Evolutionary conservation across 2,113 vertebrate genomes (phyloP), one percentile per base, ranked within the genome.

Genomic region (Syngnathus floridae): DNA sequence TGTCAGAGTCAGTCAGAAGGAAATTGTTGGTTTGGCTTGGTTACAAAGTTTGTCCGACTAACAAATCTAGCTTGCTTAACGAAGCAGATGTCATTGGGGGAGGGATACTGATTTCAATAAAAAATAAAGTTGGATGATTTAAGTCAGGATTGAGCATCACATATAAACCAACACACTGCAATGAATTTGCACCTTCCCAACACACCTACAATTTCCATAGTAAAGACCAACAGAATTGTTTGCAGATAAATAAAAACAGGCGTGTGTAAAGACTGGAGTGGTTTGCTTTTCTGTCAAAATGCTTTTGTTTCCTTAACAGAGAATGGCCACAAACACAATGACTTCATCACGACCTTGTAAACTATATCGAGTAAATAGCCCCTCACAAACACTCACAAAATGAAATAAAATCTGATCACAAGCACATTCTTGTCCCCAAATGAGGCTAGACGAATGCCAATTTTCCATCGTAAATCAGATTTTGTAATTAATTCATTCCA

Each of bases 381-480:
- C 72, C 59, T 59, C 72, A 66, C 65, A 73, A 65, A 40, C 64
- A 74, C 70, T 73, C 66, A 75, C 74, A 79, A 78, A 83, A 76
- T 73, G 68, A 74, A 61, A 54, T 64, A 56, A 45, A 62, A 57
- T 67, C 65, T 77, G 71, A 72, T 80, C 69, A 67, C 7, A 78
- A 77, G 67, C 64, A 81, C 73, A 78, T 82, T 85, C 70, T 68
- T 75, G 48, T 72, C 59, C 81, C 78, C 72, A 77, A 86, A 79
- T 67, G 64, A 71, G 58, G 40, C 54, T 62, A 69, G 72, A 69
- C 57, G 5, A 72, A 11, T 14, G 62, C 72, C 72, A 82, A 84
- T 72, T 82, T 88, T 86, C 73, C 77, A 81, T 78, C 85, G 72
- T 75, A 82, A 77, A 76, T 67, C 55, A 73, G 66, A 74, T 70